Base-by-base conservation (phyloP, 2,888 invertebrate genomes). In the Mechanitis mazaeus region DNA sequence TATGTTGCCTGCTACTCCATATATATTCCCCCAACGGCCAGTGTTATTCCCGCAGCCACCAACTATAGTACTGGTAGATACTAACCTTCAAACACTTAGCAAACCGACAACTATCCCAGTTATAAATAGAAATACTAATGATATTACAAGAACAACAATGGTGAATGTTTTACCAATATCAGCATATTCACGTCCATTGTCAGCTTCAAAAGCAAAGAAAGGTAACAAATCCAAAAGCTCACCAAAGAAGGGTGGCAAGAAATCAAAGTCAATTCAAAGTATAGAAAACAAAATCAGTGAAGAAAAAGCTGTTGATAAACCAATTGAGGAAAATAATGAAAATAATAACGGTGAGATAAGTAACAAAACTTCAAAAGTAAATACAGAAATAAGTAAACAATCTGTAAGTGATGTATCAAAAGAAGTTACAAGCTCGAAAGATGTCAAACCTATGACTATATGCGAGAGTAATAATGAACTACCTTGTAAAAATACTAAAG, bases 81-180 rank as follows among this genome's bases (percentile, higher is more conserved):
- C 80, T 64, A 84, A 79, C 72, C 69, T 86, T 67, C 85, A 84
- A 71, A 63, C 82, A 61, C 56, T 85, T 42, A 85, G 80, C 66
- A 88, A 86, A 73, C 64, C 78, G 33, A 55, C 79, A 50, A 71
- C 77, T 47, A 72, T 82, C 66, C 81, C 84, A 60, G 74, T 83
- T 66, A 70, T 84, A 46, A 84, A 78, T 69, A 85, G 84, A 77
- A 84, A 75, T 68, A 78, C 67, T 68, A 81, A 78, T 68, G 88
- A 90, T 71, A 80, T 84, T 54, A 89, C 90, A 33, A 90, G 82
- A 80, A 90, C 90, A 45, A 90, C 90, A 45, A 90, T 87, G 87
- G 90, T 90, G 45, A 90, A 90, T 76, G 85, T 89, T 64, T 72
- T 89, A 65, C 90, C 90, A 35, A 88, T 90, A 81, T 84, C 90